Evolutionary conservation across 2,797 vertebrate genomes (phyloP), one percentile per base, ranked within the genome.

Genomic region (Pelobates cultripes): DNA sequence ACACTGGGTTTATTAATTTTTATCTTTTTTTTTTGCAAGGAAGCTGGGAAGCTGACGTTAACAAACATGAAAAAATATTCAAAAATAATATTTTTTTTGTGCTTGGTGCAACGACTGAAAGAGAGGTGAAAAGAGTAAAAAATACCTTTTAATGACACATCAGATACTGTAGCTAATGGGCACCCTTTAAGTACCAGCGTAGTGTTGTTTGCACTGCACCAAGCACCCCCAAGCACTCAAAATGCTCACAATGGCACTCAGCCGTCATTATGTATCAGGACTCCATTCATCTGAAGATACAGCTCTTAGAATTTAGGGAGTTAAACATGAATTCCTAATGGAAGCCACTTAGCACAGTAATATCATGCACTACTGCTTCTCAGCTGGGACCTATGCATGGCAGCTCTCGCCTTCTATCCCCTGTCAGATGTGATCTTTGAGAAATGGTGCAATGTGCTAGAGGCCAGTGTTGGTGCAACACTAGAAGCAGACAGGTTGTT

Each of bases 341-440:
- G 77, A 84, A 73, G 10, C 77, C 77, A 84, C 77, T 84, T 84
- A 84, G 82, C 82, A 72, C 67, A 75, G 82, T 79, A 84, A 84
- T 84, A 84, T 79, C 82, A 79, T 79, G 77, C 72, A 79, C 77
- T 79, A 60, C 77, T 84, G 82, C 77, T 57, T 74, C 77, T 84
- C 82, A 84, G 60, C 77, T 84, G 82, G 77, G 82, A 79, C 82
- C 73, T 71, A 61, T 43, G 45, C 72, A 66, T 43, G 63, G 66
- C 15, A 70, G 70, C 45, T 79, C 66, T 78, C 9, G 55, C 55
- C 75, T 79, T 83, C 66, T 67, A 53, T 83, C 47, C 66, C 74
- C 67, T 83, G 81, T 75, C 77, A 79, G 82, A 75, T 43, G 67
- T 74, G 82, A 74, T 75, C 72, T 70, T 17, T 14, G 67, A 79